A percentile compares a stretch with the other conserved stretches of the same genome.
Conservation (phyloP, 2,888 invertebrate genomes). For the Pristionchus arcanus region DNA sequence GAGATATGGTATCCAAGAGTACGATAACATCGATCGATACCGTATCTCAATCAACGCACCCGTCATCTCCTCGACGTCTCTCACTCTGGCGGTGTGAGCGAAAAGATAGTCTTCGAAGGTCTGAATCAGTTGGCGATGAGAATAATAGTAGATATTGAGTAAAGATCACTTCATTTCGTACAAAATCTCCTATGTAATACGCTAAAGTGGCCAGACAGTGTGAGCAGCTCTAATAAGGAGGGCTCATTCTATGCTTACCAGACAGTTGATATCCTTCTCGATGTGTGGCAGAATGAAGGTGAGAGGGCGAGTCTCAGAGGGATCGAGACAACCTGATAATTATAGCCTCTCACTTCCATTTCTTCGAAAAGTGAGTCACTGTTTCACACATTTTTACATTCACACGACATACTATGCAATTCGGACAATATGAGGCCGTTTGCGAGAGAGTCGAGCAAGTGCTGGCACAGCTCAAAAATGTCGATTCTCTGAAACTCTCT, state of each 20-base stretch:
- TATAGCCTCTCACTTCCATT: not conserved
- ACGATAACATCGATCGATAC: no score
- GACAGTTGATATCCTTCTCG: conserved; percentile 51
- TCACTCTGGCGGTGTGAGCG: conserved; percentile 46
- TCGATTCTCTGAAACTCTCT: no score
- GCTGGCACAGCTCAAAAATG: no score
- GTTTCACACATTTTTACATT: no score
- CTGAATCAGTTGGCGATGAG: no score
- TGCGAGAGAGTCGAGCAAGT: no score
- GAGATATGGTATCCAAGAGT: not conserved
- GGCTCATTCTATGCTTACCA: not conserved
- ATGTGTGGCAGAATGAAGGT: conserved; percentile 54
- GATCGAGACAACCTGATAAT: not conserved
- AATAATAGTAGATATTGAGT: no score
- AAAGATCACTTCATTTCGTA: not conserved
- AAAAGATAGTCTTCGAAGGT: not conserved
- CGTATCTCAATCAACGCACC: not conserved
- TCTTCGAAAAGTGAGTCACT: not conserved
- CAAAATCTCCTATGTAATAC: no score
- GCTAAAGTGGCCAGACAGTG: no score
- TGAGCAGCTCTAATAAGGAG: no score
- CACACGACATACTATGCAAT: no score
- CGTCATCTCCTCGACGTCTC: conserved; percentile 49
- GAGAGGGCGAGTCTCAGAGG: conserved; percentile 41
- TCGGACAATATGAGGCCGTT: no score